phyloP scores from a whole-genome alignment of 2,113 vertebrate genomes.

The Uria lomvia region DNA sequence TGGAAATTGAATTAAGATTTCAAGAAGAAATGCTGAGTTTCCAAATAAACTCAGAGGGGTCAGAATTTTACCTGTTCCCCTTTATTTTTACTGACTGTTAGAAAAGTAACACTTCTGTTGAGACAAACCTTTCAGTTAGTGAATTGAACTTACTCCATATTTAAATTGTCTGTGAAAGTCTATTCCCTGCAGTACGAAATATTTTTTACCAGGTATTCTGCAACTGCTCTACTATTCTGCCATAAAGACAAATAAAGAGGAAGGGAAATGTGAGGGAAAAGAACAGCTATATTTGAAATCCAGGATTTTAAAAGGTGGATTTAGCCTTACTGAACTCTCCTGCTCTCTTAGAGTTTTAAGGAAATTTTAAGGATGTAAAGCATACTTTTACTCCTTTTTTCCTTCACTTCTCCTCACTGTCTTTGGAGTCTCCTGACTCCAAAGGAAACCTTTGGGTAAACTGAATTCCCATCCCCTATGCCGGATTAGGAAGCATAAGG shows the following conservation, averaged over 20 bases:
- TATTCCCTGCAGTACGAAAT: background rate
- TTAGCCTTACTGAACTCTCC: background rate
- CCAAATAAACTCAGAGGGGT: background rate
- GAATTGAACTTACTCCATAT: background rate
- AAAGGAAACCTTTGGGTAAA: background rate
- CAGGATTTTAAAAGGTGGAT: background rate
- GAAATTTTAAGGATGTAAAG: background rate
- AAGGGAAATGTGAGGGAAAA: background rate
- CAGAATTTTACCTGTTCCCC: background rate
- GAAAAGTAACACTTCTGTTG: background rate
- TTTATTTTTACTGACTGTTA: background rate
- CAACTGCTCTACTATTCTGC: background rate
- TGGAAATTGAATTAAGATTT: background rate
- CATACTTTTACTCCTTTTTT: background rate
- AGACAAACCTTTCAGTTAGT: background rate
- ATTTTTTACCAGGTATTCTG: background rate
- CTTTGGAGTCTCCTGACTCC: no score
- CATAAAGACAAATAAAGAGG: background rate
- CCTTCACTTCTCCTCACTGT: no score
- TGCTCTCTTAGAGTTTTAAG: background rate
- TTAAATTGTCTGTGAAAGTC: background rate
- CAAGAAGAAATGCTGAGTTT: background rate
- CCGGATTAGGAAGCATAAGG: background rate
- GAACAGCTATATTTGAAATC: background rate
- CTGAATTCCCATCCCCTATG: background rate